phyloP scores from a whole-genome alignment of 2,113 vertebrate species.

The Dascyllus trimaculatus region DNA sequence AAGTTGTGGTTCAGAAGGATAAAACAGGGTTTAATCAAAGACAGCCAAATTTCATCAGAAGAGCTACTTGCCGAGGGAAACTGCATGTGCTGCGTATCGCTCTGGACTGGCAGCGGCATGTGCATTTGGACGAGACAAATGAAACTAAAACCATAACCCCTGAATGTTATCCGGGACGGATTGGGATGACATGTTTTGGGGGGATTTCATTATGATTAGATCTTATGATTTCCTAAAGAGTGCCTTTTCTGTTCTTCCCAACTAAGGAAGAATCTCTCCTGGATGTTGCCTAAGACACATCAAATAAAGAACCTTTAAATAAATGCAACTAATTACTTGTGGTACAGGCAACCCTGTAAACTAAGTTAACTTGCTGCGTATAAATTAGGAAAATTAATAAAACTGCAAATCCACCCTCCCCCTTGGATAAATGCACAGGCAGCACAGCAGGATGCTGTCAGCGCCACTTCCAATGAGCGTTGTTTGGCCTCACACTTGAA shows the following conservation, averaged over 20 bases:
- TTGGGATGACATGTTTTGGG: constrained; percentile 28
- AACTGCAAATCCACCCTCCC: neutral
- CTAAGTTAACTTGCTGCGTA: constrained; percentile 8
- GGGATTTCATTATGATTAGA: constrained; percentile 33
- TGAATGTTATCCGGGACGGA: constrained; percentile 29
- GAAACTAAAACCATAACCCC: constrained; percentile 45
- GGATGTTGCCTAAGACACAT: constrained; percentile 3
- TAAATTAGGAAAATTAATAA: constrained; percentile 12
- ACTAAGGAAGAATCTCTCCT: neutral
- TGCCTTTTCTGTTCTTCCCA: constrained; percentile 13
- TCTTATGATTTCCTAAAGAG: constrained; percentile 44
- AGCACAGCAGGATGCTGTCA: constrained; percentile 53
- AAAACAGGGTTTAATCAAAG: constrained; percentile 50
- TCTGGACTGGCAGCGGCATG: constrained; percentile 36
- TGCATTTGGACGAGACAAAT: constrained; percentile 7
- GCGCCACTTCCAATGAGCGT: constrained; percentile 44
- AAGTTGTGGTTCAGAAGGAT: constrained; percentile 31
- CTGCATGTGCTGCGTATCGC: constrained; percentile 36
- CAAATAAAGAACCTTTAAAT: neutral
- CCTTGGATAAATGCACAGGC: constrained; percentile 28
- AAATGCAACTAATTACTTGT: constrained; percentile 2
- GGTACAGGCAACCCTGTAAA: neutral
- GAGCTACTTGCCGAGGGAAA: constrained; percentile 21
- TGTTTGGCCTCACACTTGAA: constrained; percentile 60
- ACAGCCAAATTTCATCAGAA: constrained; percentile 51